Evolutionary conservation across 2,888 invertebrate species (phyloP), one percentile per base, ranked within the genome.

Genomic region (Agrenia bidenticulata): DNA sequence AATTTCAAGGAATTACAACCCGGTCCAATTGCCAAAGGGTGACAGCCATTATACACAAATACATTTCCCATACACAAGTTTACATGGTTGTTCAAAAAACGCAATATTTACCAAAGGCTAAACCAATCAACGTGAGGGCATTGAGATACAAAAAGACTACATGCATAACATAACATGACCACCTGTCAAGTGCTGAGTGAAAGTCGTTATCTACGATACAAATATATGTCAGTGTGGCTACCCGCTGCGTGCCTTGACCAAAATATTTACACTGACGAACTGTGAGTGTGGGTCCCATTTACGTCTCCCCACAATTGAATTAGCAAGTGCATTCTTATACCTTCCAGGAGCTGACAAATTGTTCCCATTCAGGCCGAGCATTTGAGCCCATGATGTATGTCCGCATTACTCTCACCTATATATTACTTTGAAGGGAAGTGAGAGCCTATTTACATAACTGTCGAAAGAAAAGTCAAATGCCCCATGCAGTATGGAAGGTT

Each of bases 181-280:
- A 41, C 56, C 56, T 57, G 56, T 57, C 56, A 57, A 57, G 41
- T 57, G 56, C 15, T 57, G 56, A 57, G 56, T 57, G 56, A 41
- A 41, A 41, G 56, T 23, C 5, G 39, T 41, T 41, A 57, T 41
- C 56, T 41, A 55, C 51, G 4, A 55, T 55, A 32, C 51, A 13
- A 51, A n/a, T 55, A 24, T 26, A 13, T 32, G 24, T 5, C 45
- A 45, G 55, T 55, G 32, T 19, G 55, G 5, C 32, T 11, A 32
- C 32, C 32, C 32, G 32, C 32, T 32, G 32, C 45, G 17, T 45
- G 19, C 45, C 55, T 27, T 41, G 41, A 39, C 56, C 56, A 57
- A 57, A 45, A 57, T 39, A 57, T 57, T 57, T 57, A 45, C 19
- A 19, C 7, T 17, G 7, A 9, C 17, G 7, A 11, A 32, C 11